A percentile compares a stretch with the other conserved stretches of the same genome.
These are phyloP conservation scores for Myotis pilosus DNA, from an alignment of 2,797 vertebrate genomes.

Conservation along the genomic window DNA sequence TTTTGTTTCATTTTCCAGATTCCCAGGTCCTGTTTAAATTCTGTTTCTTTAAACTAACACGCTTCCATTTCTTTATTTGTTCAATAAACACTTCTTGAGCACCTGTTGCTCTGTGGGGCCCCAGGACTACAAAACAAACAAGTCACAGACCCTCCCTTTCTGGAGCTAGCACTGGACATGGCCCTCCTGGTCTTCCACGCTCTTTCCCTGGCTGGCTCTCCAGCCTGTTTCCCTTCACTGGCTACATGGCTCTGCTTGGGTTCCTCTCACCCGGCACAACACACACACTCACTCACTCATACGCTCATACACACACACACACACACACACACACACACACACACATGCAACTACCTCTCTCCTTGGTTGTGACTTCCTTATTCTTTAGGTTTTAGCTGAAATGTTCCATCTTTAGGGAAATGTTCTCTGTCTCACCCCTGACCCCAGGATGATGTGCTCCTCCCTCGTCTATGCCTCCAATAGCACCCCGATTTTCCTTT, in stretches of 20 bases:
- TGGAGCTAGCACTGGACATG: not conserved
- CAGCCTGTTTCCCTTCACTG: not conserved
- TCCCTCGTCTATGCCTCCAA: not conserved
- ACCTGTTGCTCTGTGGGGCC: not conserved
- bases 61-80: conserved; percentile 25
- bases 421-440: not conserved
- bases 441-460: not conserved
- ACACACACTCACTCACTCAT: too few species aligned
- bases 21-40: not conserved
- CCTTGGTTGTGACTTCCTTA: not conserved
- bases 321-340: not conserved
- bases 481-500: not conserved
- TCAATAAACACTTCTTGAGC: not conserved
- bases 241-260: not conserved
- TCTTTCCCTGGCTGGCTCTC: not conserved
- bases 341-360: not conserved
- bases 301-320: not conserved
- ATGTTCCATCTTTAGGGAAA: not conserved
- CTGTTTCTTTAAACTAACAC: not conserved
- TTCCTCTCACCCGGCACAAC: not conserved
- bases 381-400: not conserved
- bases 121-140: not conserved
- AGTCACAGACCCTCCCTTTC: not conserved
- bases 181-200: not conserved
- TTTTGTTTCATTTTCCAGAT: not conserved